phyloP scores from a whole-genome alignment of 2,797 vertebrate genomes.

The Chaenodraco wilsoni region DNA sequence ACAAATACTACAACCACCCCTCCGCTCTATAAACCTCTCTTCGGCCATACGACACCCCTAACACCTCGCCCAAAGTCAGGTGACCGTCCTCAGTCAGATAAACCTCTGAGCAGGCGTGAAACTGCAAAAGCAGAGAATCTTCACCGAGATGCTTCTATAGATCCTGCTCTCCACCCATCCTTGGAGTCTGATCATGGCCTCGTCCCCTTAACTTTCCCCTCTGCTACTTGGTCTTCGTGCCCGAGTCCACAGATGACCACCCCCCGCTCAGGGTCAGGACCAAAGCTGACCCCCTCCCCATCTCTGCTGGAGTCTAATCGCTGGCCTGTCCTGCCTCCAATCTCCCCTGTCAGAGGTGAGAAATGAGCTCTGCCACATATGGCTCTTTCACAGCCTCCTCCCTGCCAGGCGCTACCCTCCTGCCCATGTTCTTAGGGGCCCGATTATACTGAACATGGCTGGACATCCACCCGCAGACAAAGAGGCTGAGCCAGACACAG shows the following conservation, averaged over 20 bases:
- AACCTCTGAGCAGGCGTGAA: constrained; percentile 10
- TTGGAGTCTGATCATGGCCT: constrained; percentile 19
- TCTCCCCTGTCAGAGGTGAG: constrained; percentile 88
- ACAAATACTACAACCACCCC: background rate
- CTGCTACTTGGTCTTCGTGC: constrained; percentile 61
- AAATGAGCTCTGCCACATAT: constrained; percentile 83
- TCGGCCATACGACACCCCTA: constrained; percentile 15
- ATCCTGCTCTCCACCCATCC: constrained; percentile 2
- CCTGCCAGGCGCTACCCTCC: constrained; percentile 49
- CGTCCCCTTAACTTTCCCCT: constrained; percentile 31
- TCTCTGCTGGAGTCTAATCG: constrained; percentile 74
- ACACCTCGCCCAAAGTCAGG: background rate
- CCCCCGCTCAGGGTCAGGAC: constrained; percentile 45
- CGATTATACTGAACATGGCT: constrained; percentile 75
- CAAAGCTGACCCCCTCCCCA: constrained; percentile 68
- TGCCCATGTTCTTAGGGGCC: constrained; percentile 79
- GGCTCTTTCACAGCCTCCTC: constrained; percentile 82
- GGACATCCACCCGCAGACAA: constrained; percentile 78
- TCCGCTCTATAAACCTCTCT: background rate
- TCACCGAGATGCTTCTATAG: background rate
- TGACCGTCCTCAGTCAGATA: background rate
- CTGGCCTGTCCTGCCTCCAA: constrained; percentile 84
- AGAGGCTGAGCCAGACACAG: constrained; percentile 59
- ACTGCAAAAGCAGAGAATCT: background rate
- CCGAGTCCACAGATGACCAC: constrained; percentile 52